Base-by-base conservation (phyloP, 2,797 vertebrate genomes). In the Crenichthys baileyi region DNA sequence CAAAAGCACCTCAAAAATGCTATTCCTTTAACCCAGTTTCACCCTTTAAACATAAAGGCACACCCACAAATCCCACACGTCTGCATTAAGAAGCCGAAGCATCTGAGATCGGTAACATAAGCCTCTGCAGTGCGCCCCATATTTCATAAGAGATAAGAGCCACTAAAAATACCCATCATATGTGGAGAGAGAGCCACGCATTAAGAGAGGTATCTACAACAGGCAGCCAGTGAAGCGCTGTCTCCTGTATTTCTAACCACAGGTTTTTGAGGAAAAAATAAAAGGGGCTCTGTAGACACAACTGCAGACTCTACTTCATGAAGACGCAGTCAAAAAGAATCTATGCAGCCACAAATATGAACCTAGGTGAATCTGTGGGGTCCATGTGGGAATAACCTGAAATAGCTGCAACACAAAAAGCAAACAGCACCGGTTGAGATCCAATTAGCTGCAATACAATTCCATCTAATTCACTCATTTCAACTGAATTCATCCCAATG, bases 121-220 rank as follows among this genome's bases (percentile, higher is more conserved):
- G 90, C 90, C 86, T 88, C 88, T 83, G 85, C 80, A 83, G 75
- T 82, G 80, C 44, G 74, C 78, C 85, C 91, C 85, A 86, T 93
- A 89, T 89, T 92, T 92, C 87, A 91, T 88, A 88, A 91, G 78
- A 91, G 91, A 92, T 89, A 91, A 93, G 79, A 75, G 70, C 78
- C 79, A 86, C 86, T 92, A 91, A 93, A 93, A 91, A 92, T 90
- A 88, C 76, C 82, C 74, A 26, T 84, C 75, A 80, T 88, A 77
- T 88, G 80, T 61, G 76, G 70, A 82, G 84, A 88, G 88, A 91
- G 88, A 90, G 87, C 82, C 79, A 31, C 67, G 89, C 87, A 86
- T 90, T 90, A 89, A 81, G 70, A 88, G 84, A 87, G 70, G 79
- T 86, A 87, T 88, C 89, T 83, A 73, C 84, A 72, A 79, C 5